Evolutionary conservation across 1,140 invertebrate genomes (phyloP).

Genomic region (Bombus difficillimus): DNA sequence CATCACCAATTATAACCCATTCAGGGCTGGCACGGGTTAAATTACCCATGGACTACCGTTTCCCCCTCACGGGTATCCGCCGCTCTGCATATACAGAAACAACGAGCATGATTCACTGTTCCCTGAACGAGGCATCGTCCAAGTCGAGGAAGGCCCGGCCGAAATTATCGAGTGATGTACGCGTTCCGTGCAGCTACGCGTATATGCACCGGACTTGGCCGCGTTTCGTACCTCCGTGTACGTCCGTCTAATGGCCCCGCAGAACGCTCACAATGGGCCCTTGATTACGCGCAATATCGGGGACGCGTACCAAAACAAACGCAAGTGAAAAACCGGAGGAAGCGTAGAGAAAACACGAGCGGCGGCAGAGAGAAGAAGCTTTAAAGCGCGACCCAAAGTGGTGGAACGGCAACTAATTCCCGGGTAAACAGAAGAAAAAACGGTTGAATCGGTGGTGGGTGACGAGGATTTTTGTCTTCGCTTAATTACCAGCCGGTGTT

Average conservation of each 20-base stretch:
- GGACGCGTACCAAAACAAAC: slow-evolving; percentile 58
- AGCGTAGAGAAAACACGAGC: background rate
- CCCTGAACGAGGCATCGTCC: background rate
- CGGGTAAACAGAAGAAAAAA: slow-evolving; percentile 26
- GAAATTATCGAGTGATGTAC: slow-evolving; percentile 56
- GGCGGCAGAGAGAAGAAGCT: too few species aligned
- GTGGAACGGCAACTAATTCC: background rate
- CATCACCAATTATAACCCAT: slow-evolving; percentile 80
- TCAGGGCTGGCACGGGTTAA: slow-evolving; percentile 73
- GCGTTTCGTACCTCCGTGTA: slow-evolving; percentile 26
- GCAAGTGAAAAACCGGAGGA: slow-evolving; percentile 20
- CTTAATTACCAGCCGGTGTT: slow-evolving; percentile 26
- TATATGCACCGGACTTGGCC: slow-evolving; percentile 7
- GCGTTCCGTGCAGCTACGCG: slow-evolving; percentile 21
- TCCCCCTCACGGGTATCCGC: slow-evolving; percentile 33
- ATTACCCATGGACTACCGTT: slow-evolving; percentile 74
- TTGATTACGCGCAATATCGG: slow-evolving; percentile 63
- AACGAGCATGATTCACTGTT: slow-evolving; percentile 65
- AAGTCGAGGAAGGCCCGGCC: slow-evolving; percentile 16
- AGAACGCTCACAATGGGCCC: slow-evolving; percentile 59
- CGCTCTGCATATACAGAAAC: slow-evolving; percentile 57
- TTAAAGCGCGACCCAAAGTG: background rate
- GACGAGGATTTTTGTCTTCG: slow-evolving; percentile 39
- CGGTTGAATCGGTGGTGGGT: background rate
- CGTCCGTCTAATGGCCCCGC: slow-evolving; percentile 33